A percentile compares a stretch with the other conserved stretches of the same genome.
These are phyloP conservation scores for Eupithecia exiguata DNA, from an alignment of 2,888 invertebrate genomes.

Conservation along the genomic window DNA sequence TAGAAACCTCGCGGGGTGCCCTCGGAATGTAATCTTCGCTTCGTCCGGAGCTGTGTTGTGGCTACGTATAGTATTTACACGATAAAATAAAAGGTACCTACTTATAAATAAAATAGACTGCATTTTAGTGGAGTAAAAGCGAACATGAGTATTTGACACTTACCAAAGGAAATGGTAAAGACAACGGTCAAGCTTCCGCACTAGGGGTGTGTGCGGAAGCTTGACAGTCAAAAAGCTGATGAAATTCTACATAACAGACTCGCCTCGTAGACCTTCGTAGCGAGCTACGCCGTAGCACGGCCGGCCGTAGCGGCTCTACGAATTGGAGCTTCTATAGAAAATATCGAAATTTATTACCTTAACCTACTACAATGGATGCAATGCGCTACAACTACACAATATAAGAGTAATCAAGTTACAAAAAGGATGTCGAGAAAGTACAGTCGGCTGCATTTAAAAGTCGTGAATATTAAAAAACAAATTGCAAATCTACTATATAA, in stretches of 20 bases:
- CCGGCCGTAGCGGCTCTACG: conserved; percentile 6
- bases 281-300: not conserved
- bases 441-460: not conserved
- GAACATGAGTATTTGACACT: not conserved
- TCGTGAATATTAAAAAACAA: not conserved
- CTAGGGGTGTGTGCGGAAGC: too few species aligned
- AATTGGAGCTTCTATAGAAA: not conserved
- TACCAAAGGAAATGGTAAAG: not conserved
- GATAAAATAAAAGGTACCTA: not conserved
- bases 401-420: not conserved
- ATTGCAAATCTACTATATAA: not conserved
- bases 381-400: not conserved
- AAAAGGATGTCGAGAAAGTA: not conserved
- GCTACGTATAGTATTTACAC: not conserved
- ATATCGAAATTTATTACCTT: not conserved
- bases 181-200: too few species aligned
- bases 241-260: not conserved
- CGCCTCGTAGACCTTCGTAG: not conserved
- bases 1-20: conserved; percentile 42
- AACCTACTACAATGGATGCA: not conserved
- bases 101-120: not conserved
- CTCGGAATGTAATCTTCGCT: conserved; percentile 44
- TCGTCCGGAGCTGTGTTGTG: conserved; percentile 27
- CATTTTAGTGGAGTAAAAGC: not conserved
- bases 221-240: too few species aligned